Evolutionary conservation across 2,888 invertebrate genomes (phyloP).

Genomic region (Gastrophysa polygoni): DNA sequence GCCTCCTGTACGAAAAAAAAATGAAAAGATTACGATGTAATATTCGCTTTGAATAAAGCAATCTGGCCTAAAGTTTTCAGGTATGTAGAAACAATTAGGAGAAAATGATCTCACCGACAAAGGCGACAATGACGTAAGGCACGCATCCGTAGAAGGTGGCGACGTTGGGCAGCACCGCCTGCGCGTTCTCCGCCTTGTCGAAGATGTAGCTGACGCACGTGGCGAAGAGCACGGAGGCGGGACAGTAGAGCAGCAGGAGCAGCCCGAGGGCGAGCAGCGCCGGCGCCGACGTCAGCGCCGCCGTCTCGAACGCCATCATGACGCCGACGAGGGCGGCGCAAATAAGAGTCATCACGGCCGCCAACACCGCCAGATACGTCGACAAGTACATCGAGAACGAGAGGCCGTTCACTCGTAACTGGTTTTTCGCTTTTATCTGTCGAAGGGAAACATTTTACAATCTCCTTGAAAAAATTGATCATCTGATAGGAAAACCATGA

Average conservation of each 20-base stretch:
- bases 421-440: slow-evolving; percentile 82
- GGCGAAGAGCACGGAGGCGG: slow-evolving; percentile 76
- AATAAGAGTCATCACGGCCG: slow-evolving; percentile 71
- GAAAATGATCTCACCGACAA: slow-evolving; percentile 73
- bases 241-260: slow-evolving; percentile 73
- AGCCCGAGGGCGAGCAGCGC: slow-evolving; percentile 72
- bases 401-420: slow-evolving; percentile 80
- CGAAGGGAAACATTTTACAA: slow-evolving; percentile 40
- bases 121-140: slow-evolving; percentile 74
- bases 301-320: slow-evolving; percentile 73
- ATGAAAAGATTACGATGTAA: too few species aligned
- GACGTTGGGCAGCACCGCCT: slow-evolving; percentile 78
- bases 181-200: slow-evolving; percentile 82
- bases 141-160: slow-evolving; percentile 76
- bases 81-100: too few species aligned
- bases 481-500: too few species aligned
- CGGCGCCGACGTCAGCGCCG: slow-evolving; percentile 71
- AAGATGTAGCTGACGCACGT: slow-evolving; percentile 81
- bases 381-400: slow-evolving; percentile 76
- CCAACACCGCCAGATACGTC: slow-evolving; percentile 76
- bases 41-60: neutral
- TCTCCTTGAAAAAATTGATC: too few species aligned
- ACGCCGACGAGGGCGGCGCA: slow-evolving; percentile 67
- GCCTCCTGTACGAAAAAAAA: slow-evolving; percentile 62
- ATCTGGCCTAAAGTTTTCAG: too few species aligned